Base-by-base conservation (phyloP, 2,888 invertebrate genomes). In the Orchesellides sinensis region DNA sequence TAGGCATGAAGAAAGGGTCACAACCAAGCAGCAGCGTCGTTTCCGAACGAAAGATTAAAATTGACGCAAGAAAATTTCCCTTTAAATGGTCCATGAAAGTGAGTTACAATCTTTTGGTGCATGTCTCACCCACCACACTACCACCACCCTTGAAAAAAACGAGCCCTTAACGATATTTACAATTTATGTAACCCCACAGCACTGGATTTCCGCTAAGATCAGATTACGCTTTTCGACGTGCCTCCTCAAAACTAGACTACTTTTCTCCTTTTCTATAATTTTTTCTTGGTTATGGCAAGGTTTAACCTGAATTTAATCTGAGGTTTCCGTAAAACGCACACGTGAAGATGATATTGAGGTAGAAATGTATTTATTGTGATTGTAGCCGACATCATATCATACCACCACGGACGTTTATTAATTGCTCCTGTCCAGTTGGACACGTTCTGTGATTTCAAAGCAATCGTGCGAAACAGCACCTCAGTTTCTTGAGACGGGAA, bases 31-130 rank as follows among this genome's bases (percentile, higher is more conserved):
- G 12, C 23, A 73, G 54, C 35, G 54, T 74, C 65, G 35, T 47
- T 35, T 52, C 27, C n/a, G n/a, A n/a, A n/a, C n/a, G n/a, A 52
- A 75, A 73, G 59, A 68, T 35, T 72, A 32, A 66, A 49, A 63
- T 65, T 78, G 80, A 79, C 80, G 63, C 78, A 27, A 40, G 69
- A 56, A 80, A 83, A 69, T 75, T 61, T 84, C 84, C 73, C 65
- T 80, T 81, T 86, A 84, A 86, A 86, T 86, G 84, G 83, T 49
- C 79, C 86, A 85, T 86, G 84, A 85, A 86, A 86, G 79, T 83
- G 78, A 66, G 66, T 65, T 63, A 35, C 65, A 65, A 72, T n/a
- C n/a, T n/a, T n/a, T n/a, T n/a, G 72, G 5, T n/a, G 4, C 47
- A 10, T 4, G 3, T 47, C 47, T 10, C 12, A n/a, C 6, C n/a